phyloP scores from a whole-genome alignment of 2,797 vertebrate genomes.

The Helostoma temminkii region DNA sequence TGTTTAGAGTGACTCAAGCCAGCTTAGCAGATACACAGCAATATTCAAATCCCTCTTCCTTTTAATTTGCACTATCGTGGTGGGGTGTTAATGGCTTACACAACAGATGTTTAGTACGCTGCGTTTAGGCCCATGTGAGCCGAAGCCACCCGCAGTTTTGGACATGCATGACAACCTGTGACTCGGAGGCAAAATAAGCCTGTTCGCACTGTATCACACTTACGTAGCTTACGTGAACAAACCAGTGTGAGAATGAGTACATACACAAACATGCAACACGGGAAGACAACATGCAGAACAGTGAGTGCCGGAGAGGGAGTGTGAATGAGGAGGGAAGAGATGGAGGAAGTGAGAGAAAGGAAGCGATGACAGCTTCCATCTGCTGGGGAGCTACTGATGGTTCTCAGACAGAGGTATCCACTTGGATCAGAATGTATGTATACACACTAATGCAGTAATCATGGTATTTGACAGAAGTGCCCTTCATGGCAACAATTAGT shows the following conservation, averaged over 20 bases:
- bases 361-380: constrained; percentile 68
- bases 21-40: constrained; percentile 65
- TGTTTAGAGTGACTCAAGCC: constrained; percentile 62
- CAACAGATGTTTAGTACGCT: constrained; percentile 77
- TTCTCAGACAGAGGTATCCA: constrained; percentile 62
- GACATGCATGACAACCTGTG: constrained; percentile 72
- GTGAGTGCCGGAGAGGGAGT: constrained; percentile 44
- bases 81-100: constrained; percentile 77
- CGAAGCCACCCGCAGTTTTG: constrained; percentile 58
- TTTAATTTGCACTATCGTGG: constrained; percentile 69
- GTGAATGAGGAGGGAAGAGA: constrained; percentile 44
- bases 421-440: constrained; percentile 60
- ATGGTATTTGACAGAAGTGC: constrained; percentile 67
- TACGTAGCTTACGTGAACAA: constrained; percentile 9
- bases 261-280: constrained; percentile 30
- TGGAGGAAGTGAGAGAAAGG: constrained; percentile 53
- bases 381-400: constrained; percentile 58
- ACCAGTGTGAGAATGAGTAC: constrained; percentile 5
- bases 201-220: constrained; percentile 28
- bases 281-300: constrained; percentile 52
- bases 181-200: constrained; percentile 50
- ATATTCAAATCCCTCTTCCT: constrained; percentile 68
- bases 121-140: constrained; percentile 60
- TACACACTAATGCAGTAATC: constrained; percentile 70
- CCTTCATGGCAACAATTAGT: constrained; percentile 67